Conservation (phyloP, 1,140 invertebrate species). For the Drosophila parabipectinata region DNA sequence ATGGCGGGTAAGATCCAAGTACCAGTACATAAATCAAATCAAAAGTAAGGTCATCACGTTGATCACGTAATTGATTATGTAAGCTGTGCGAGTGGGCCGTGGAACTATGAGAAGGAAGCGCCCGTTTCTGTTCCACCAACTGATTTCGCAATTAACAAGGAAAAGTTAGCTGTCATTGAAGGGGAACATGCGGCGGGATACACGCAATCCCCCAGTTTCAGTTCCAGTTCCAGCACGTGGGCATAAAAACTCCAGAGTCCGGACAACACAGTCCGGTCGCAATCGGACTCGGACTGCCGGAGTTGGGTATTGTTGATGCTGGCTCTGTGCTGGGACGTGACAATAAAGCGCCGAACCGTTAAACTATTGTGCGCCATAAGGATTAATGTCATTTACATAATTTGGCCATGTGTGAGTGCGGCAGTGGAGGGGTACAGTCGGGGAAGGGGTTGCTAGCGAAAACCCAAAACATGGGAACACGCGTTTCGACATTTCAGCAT, state of each 20-base stretch:
- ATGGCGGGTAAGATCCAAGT: conserved; percentile 11
- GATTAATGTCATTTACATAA: conserved; percentile 82
- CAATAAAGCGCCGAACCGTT: conserved; percentile 79
- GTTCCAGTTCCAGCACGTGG: conserved; percentile 61
- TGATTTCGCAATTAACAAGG: conserved; percentile 79
- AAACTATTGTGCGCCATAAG: conserved; percentile 80
- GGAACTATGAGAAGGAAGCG: neutral
- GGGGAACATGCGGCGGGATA: conserved; percentile 3
- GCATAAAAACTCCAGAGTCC: conserved; percentile 60
- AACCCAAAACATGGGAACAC: conserved; percentile 21
- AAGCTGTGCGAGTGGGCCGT: conserved; percentile 26
- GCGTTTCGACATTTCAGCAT: conserved; percentile 43
- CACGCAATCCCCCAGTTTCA: conserved; percentile 45
- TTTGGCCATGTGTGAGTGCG: conserved; percentile 53
- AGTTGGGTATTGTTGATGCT: conserved; percentile 59
- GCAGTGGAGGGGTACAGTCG: no score
- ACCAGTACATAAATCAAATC: conserved; percentile 48
- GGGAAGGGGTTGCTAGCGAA: conserved; percentile 7
- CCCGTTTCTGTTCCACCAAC: conserved; percentile 49
- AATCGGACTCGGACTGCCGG: conserved; percentile 29
- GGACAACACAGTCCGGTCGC: conserved; percentile 12
- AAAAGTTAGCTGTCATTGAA: conserved; percentile 54
- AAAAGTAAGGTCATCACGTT: conserved; percentile 41
- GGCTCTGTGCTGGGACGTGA: conserved; percentile 56
- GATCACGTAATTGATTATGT: conserved; percentile 61